Conservation (phyloP, 1,140 invertebrate species). For the Thaumatotibia leucotreta region DNA sequence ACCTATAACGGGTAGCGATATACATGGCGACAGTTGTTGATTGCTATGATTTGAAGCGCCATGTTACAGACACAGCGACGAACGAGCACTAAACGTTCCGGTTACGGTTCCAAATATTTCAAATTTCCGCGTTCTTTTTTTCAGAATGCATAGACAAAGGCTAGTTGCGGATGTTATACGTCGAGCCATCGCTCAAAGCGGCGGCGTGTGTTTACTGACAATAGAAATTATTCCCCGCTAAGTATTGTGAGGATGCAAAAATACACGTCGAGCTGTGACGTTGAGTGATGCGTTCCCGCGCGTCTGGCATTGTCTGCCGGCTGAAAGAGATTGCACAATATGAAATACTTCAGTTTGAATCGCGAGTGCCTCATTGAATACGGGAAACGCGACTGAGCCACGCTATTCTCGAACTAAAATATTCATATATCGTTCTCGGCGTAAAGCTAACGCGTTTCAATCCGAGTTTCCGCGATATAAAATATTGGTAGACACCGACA, state of each 20-base stretch:
- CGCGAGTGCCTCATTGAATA: constrained; percentile 64
- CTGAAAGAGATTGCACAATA: constrained; percentile 72
- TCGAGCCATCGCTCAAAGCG: constrained; percentile 39
- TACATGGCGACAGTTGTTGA: too few relatives aligned
- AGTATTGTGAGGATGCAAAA: constrained; percentile 68
- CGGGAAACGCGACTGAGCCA: constrained; percentile 27
- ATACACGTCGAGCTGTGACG: constrained; percentile 63
- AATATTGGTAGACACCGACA: constrained; percentile 15
- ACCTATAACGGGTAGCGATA: too few relatives aligned
- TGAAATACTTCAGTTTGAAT: constrained; percentile 71
- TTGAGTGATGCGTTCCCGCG: constrained; percentile 65
- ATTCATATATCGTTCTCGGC: constrained; percentile 61
- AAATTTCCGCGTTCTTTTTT: neutral
- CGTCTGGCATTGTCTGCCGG: constrained; percentile 59
- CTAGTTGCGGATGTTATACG: constrained; percentile 21
- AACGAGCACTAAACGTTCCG: neutral
- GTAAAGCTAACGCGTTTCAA: constrained; percentile 45
- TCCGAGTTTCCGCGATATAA: constrained; percentile 18
- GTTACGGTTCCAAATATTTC: neutral
- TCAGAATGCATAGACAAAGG: constrained; percentile 28
- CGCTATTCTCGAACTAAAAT: constrained; percentile 53
- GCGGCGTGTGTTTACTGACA: constrained; percentile 51
- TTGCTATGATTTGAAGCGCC: neutral
- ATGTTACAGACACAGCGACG: neutral
- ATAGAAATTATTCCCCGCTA: constrained; percentile 67